Percentiles rank a stretch among this genome's conserved stretches.
Evolutionary conservation across 2,113 vertebrate genomes (phyloP).

Genomic region (Sula dactylatra): DNA sequence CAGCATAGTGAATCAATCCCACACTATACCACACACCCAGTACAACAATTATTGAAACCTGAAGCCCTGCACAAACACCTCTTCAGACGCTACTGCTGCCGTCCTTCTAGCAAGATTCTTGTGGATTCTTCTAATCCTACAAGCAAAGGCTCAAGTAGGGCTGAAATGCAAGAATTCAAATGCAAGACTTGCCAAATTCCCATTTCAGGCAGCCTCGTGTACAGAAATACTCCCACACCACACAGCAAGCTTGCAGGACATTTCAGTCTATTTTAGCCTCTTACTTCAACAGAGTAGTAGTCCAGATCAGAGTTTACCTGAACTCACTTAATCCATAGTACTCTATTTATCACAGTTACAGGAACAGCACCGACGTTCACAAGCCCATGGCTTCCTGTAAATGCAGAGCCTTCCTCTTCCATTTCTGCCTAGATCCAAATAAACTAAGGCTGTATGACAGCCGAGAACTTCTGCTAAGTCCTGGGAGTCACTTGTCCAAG

Average conservation of each 20-base stretch:
- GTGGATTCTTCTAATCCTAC: neutral
- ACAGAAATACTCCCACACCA: neutral
- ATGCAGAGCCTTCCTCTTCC: neutral
- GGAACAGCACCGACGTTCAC: neutral
- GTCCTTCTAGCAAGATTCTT: neutral
- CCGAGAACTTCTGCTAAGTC: neutral
- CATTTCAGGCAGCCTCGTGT: neutral
- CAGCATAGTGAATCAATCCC: neutral
- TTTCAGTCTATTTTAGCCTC: neutral
- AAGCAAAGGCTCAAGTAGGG: neutral
- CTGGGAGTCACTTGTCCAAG: neutral
- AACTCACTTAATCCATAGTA: neutral
- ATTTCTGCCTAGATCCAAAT: neutral
- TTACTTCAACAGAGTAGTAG: neutral
- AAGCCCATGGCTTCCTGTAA: neutral
- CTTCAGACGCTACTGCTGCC: neutral
- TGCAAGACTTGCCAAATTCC: neutral
- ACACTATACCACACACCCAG: neutral
- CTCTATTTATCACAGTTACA: neutral
- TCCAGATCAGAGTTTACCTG: neutral
- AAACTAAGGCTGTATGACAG: neutral
- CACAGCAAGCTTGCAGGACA: too few relatives aligned
- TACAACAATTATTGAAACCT: neutral
- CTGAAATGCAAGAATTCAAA: neutral
- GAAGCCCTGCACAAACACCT: neutral